A percentile compares a stretch with the other conserved stretches of the same genome.
Conservation (phyloP, 2,113 vertebrate species). For the Noturus placidus region DNA sequence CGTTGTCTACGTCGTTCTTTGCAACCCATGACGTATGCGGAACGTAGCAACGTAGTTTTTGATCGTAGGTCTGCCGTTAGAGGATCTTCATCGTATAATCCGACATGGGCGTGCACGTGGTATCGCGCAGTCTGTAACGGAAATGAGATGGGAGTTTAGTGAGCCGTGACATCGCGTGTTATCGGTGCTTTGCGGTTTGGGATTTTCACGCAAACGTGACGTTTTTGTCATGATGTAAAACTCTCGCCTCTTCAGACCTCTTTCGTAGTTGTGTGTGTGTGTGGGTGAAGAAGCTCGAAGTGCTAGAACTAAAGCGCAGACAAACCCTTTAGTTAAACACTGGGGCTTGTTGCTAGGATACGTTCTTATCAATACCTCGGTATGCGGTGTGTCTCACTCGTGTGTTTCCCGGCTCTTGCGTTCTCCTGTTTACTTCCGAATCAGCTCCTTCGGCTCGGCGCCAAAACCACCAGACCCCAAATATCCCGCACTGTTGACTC, state of each 20-base stretch:
- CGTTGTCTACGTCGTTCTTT: neutral
- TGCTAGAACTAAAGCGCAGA: conserved; percentile 45
- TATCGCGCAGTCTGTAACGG: neutral
- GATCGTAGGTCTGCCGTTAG: neutral
- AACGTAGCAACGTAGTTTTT: neutral
- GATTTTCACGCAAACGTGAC: neutral
- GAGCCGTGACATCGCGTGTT: neutral
- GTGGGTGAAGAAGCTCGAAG: neutral
- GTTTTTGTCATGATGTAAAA: neutral
- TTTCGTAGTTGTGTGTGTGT: neutral
- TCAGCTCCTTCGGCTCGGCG: conserved; percentile 24
- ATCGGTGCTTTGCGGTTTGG: neutral
- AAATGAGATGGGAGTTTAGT: neutral
- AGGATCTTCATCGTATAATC: neutral
- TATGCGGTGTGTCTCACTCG: conserved; percentile 49
- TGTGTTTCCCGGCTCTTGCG: conserved; percentile 32
- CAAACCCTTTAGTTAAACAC: conserved; percentile 59
- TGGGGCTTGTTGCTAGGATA: conserved; percentile 60
- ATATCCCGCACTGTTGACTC: conserved; percentile 7
- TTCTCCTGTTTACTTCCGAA: conserved; percentile 49
- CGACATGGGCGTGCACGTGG: neutral
- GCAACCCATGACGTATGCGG: neutral
- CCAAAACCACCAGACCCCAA: conserved; percentile 33
- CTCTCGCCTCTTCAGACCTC: neutral
- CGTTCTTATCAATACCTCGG: conserved; percentile 58